Conservation (phyloP, 2,888 invertebrate genomes). For the Stenolophus ochropezus region DNA sequence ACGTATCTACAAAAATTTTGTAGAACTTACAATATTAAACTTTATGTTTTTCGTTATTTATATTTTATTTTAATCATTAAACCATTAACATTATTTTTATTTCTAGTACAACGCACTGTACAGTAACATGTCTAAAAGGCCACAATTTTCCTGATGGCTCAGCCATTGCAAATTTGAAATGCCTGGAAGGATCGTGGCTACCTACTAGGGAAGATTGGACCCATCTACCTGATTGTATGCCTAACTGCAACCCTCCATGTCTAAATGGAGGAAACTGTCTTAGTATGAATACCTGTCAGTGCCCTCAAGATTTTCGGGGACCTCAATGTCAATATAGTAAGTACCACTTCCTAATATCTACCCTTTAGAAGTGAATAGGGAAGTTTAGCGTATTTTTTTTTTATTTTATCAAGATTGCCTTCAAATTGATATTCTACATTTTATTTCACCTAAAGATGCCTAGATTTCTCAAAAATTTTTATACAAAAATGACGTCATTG, state of each 20-base stretch:
- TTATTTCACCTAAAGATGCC: too few relatives aligned
- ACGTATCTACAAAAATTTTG: too few relatives aligned
- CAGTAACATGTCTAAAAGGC: slow-evolving; percentile 44
- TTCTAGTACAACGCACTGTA: slow-evolving; percentile 36
- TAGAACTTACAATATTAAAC: too few relatives aligned
- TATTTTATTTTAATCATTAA: too few relatives aligned
- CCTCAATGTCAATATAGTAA: slow-evolving; percentile 80
- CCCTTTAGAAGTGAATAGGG: too few relatives aligned
- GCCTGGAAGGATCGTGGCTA: slow-evolving; percentile 82
- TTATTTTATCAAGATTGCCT: too few relatives aligned
- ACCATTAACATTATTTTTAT: neutral
- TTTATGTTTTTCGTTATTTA: too few relatives aligned
- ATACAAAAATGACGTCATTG: too few relatives aligned
- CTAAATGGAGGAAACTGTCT: slow-evolving; percentile 89
- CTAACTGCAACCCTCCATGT: slow-evolving; percentile 83
- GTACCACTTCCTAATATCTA: too few relatives aligned
- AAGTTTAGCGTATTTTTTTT: too few relatives aligned
- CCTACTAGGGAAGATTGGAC: slow-evolving; percentile 79
- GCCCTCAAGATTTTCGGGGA: slow-evolving; percentile 83
- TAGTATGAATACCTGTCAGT: slow-evolving; percentile 85
- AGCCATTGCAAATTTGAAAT: slow-evolving; percentile 80
- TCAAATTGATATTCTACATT: too few relatives aligned
- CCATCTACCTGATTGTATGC: slow-evolving; percentile 82
- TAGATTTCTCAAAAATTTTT: too few relatives aligned
- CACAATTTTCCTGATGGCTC: slow-evolving; percentile 81